Percentiles rank a stretch among this genome's conserved stretches.
Conservation (phyloP, 2,888 invertebrate species). For the Eilema griseolum region DNA sequence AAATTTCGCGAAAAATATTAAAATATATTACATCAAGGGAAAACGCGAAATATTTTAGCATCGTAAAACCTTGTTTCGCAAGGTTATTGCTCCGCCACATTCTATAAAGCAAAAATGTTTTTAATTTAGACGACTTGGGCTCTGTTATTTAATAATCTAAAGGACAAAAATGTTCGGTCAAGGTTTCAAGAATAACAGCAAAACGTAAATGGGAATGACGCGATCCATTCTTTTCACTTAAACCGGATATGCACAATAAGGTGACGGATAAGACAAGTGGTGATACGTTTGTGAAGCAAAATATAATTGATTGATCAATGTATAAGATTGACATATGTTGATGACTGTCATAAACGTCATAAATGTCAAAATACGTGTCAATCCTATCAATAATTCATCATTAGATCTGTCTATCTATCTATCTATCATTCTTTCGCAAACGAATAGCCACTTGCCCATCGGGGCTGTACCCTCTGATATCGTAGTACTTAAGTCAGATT, state of each 20-base stretch:
- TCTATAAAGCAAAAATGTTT: conserved; percentile 20
- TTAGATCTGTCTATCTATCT: no score
- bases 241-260: not conserved
- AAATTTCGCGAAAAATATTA: conserved; percentile 42
- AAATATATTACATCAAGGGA: conserved; percentile 47
- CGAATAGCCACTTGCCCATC: no score
- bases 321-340: no score
- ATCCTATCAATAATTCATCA: no score
- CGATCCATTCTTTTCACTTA: not conserved
- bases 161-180: not conserved
- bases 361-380: no score
- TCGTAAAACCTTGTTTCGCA: conserved; percentile 42
- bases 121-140: conserved; percentile 19
- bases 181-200: not conserved
- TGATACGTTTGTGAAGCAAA: no score
- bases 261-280: not conserved
- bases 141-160: conserved; percentile 12
- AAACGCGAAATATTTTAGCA: conserved; percentile 45
- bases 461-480: no score
- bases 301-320: no score
- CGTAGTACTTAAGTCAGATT: no score
- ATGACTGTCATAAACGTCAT: no score
- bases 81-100: conserved; percentile 34
- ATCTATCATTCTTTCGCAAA: no score
- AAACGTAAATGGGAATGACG: not conserved